Conservation (phyloP, 2,113 vertebrate genomes). For the Sarotherodon lohbergeri region DNA sequence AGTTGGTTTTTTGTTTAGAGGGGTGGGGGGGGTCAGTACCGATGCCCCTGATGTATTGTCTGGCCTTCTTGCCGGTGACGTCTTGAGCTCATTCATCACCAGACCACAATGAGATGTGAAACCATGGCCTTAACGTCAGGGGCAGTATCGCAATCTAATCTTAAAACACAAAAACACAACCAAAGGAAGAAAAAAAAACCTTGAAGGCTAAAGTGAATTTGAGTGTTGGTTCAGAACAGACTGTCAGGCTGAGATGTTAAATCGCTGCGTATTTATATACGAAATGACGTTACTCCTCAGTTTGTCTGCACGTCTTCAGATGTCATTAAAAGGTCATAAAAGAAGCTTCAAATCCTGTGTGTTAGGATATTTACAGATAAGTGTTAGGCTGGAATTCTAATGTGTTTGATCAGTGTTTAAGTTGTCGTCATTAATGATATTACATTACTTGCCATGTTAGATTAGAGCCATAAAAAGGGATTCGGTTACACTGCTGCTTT, state of each 20-base stretch:
- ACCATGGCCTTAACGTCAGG: background rate
- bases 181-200: background rate
- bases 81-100: background rate
- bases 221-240: background rate
- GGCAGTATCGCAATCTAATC: background rate
- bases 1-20: background rate
- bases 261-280: background rate
- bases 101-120: background rate
- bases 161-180: background rate
- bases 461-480: background rate
- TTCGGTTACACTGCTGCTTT: background rate
- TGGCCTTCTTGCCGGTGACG: background rate
- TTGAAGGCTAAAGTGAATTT: background rate
- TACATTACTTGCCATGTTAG: background rate
- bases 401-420: background rate
- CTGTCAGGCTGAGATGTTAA: background rate
- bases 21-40: background rate
- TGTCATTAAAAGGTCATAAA: background rate
- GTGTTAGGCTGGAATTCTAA: background rate
- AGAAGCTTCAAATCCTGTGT: background rate
- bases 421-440: background rate
- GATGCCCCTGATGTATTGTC: background rate
- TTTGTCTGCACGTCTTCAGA: background rate
- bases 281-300: background rate
- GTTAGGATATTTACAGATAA: background rate